Evolutionary conservation across 2,888 invertebrate genomes (phyloP), one percentile per base, ranked within the genome.

Genomic region (Anarsia innoxiella): DNA sequence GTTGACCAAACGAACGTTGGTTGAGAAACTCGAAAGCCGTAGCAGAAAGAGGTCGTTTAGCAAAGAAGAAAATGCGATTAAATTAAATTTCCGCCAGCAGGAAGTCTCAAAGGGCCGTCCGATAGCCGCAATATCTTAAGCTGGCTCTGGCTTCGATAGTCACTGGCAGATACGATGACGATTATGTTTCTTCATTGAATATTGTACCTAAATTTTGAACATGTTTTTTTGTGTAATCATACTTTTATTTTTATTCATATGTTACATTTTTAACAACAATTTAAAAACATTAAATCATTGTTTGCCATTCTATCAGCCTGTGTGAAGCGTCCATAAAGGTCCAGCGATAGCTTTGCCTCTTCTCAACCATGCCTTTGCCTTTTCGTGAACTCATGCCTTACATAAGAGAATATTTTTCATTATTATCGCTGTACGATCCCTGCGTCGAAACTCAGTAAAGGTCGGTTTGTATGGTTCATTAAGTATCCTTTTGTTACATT

Each of bases 111-210:
- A 79, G 78, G 77, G 66, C 60, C 62, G 53, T 56, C 52, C 70
- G 68, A 73, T 73, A 62, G 69, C 66, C 64, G 73, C 74, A 77
- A 80, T 82, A 80, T 79, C 78, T 75, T 72, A 68, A 71, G 69
- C 64, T 57, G 60, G 53, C 56, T 54, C 53, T 46, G 19, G n/a
- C n/a, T n/a, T n/a, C n/a, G n/a, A n/a, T n/a, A n/a, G n/a, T n/a
- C n/a, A n/a, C n/a, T n/a, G n/a, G n/a, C n/a, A n/a, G n/a, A n/a
- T n/a, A n/a, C n/a, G n/a, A n/a, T n/a, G n/a, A n/a, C n/a, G n/a
- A n/a, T n/a, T n/a, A n/a, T n/a, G n/a, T n/a, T n/a, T n/a, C n/a
- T n/a, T n/a, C n/a, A n/a, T n/a, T n/a, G n/a, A n/a, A n/a, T n/a
- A n/a, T n/a, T n/a, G n/a, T n/a, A n/a, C n/a, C n/a, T n/a, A n/a